Base-by-base conservation (phyloP, 2,888 invertebrate genomes). In the Lithosia quadra region DNA sequence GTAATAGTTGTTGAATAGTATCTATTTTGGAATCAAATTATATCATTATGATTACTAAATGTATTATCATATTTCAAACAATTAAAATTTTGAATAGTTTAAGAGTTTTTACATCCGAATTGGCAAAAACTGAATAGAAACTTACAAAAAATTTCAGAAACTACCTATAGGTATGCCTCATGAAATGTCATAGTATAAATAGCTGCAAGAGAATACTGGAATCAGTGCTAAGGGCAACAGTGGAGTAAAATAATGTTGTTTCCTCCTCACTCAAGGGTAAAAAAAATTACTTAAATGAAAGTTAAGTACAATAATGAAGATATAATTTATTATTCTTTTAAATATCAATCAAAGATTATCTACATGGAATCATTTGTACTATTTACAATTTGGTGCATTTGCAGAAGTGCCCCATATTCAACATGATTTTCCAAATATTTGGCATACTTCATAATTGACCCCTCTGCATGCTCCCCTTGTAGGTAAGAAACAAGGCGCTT, bases 401-500 rank as follows among this genome's bases (percentile, higher is more conserved):
- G 83, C 66, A 79, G 28, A 24, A 87, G 76, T 36, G 83, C 83
- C 58, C 81, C 82, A 79, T 82, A 83, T 73, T 88, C 86, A 67
- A 85, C 68, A 61, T 86, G 80, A 72, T 87, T 82, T 80, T 88
- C 87, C 66, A 87, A 76, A 65, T 72, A 71, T 75, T 83, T 86
- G 60, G 86, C 85, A 79, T 83, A 81, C 66, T 82, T 79, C 24
- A 86, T 73, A n/a, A 82, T 70, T 55, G 80, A 67, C 36, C 60
- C 71, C 22, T 77, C 75, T 33, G 84, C 84, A 71, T 72, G 72
- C 63, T 86, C 82, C 24, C 84, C 81, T 74, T 88, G 86, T 56
- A 87, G 65, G 68, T 87, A 87, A 11, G 81, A 81, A 24, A 86
- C 72, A 28, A 88, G 79, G 68, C 87, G 84, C 74, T 85, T 86